phyloP scores from a whole-genome alignment of 2,888 invertebrate genomes.

The Rhodophaea formosa region DNA sequence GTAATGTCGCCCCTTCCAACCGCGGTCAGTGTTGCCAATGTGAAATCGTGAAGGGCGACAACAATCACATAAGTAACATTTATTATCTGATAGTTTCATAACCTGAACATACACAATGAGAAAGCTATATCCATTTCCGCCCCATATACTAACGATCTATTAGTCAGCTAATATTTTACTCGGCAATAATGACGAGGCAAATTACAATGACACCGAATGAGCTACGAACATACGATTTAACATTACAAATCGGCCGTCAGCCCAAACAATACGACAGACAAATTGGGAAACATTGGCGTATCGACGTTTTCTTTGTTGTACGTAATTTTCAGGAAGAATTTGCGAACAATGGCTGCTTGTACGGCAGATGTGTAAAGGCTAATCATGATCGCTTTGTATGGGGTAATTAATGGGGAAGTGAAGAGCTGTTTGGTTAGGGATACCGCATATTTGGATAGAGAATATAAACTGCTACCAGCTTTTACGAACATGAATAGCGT shows the following conservation, averaged over 20 bases:
- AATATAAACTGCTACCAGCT: too few relatives aligned
- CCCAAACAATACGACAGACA: conserved; percentile 57
- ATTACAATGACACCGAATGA: conserved; percentile 19
- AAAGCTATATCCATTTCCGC: not conserved
- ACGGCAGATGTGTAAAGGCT: conserved; percentile 33
- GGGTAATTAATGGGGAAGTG: conserved; percentile 6
- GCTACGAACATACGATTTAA: conserved; percentile 37
- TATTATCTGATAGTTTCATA: too few relatives aligned
- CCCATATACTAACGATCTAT: not conserved
- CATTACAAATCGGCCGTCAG: conserved; percentile 51
- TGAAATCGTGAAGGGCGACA: too few relatives aligned
- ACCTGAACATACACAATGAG: not conserved
- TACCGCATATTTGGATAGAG: not conserved
- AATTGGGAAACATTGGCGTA: conserved; percentile 60
- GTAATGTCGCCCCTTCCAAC: too few relatives aligned
- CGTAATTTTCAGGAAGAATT: conserved; percentile 57
- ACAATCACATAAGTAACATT: not conserved
- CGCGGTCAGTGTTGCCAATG: too few relatives aligned
- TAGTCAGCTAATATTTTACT: conserved; percentile 12
- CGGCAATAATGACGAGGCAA: conserved; percentile 20
- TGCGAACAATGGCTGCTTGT: conserved; percentile 40
- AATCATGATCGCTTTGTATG: conserved; percentile 28
- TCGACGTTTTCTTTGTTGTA: conserved; percentile 57
- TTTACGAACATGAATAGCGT: too few relatives aligned
- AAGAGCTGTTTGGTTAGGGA: not conserved